Evolutionary conservation across 2,888 invertebrate species (phyloP).

Genomic region (Antheraea yamamai): DNA sequence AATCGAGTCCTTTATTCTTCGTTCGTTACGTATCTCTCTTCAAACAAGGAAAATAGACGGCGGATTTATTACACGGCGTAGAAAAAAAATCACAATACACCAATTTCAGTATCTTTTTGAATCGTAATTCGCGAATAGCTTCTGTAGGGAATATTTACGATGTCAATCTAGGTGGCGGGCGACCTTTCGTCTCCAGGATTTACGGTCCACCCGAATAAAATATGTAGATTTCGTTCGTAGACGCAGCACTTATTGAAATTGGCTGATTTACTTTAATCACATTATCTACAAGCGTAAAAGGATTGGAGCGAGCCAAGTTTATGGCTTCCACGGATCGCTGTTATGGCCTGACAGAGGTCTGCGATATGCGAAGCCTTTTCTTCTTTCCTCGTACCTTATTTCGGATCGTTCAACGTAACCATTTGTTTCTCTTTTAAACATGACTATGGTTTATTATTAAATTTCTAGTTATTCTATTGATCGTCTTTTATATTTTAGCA

Average conservation of each 20-base stretch:
- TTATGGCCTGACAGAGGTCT: conserved; percentile 28
- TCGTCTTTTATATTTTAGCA: not conserved
- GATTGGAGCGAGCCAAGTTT: conserved; percentile 54
- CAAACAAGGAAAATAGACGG: conserved; percentile 12
- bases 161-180: conserved; percentile 62
- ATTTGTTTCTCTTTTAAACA: conserved; percentile 20
- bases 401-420: not conserved
- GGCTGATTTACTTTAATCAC: conserved; percentile 77
- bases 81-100: conserved; percentile 23
- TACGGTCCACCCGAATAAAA: conserved; percentile 66
- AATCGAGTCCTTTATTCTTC: conserved; percentile 10
- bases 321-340: conserved; percentile 39
- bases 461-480: not conserved
- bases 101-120: conserved; percentile 28
- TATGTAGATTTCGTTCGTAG: conserved; percentile 69
- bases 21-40: conserved; percentile 12
- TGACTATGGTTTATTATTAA: not conserved
- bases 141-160: conserved; percentile 62
- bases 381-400: conserved; percentile 4
- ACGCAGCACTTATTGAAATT: conserved; percentile 78
- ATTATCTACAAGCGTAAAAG: conserved; percentile 63
- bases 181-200: conserved; percentile 48
- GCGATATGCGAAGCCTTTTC: conserved; percentile 8
- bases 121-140: conserved; percentile 51
- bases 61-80: conserved; percentile 16